phyloP scores from a whole-genome alignment of 1,140 invertebrate species.

The Microvelia longipes region DNA sequence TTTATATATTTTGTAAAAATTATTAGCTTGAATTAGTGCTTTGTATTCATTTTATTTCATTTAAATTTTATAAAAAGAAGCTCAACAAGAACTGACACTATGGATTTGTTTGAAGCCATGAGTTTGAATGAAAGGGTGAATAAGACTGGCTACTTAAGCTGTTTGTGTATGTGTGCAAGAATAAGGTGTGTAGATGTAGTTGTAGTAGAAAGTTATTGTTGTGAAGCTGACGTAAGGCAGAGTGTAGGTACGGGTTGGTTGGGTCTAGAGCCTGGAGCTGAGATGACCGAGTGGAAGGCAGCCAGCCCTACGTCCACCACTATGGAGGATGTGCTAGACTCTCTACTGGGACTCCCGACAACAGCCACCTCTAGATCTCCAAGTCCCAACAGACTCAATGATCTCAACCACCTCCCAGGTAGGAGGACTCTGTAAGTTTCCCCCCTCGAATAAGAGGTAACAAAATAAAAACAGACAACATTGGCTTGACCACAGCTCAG shows the following conservation, averaged over 20 bases:
- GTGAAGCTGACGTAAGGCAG: neutral
- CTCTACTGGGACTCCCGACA: constrained; percentile 65
- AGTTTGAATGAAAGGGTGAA: too few relatives aligned
- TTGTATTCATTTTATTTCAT: too few relatives aligned
- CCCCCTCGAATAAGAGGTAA: constrained; percentile 5
- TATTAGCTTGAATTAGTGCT: too few relatives aligned
- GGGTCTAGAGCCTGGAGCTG: neutral
- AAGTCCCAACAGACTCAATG: constrained; percentile 31
- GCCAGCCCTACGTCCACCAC: constrained; percentile 62
- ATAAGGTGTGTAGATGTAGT: neutral
- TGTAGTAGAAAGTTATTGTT: neutral
- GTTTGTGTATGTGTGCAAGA: too few relatives aligned
- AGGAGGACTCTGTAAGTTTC: constrained; percentile 57
- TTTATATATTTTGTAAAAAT: too few relatives aligned
- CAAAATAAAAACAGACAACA: constrained; percentile 6
- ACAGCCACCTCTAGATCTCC: constrained; percentile 47
- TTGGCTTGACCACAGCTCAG: neutral
- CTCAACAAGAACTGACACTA: too few relatives aligned
- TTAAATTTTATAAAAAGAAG: too few relatives aligned
- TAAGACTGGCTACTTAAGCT: too few relatives aligned
- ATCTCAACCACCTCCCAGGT: constrained; percentile 46
- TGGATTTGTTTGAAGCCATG: too few relatives aligned
- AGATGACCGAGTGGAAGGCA: constrained; percentile 8
- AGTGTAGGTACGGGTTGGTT: neutral
- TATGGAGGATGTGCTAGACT: constrained; percentile 82